These are phyloP conservation scores for Erinaceus europaeus DNA, from an alignment of 2,113 vertebrate species.

Conservation along the genomic window DNA sequence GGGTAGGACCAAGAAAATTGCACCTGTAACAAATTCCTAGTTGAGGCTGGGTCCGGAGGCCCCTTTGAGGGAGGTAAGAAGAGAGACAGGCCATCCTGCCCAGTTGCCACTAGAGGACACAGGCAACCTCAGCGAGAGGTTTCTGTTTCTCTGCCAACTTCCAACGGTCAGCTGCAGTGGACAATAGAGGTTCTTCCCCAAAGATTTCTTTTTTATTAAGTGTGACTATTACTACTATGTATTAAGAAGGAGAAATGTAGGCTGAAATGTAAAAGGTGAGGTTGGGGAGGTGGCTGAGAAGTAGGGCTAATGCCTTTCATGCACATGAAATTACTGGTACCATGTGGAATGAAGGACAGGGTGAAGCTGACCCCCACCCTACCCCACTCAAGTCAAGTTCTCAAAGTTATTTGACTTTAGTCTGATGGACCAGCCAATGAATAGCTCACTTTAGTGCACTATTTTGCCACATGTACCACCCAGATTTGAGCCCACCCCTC, in stretches of 20 bases:
- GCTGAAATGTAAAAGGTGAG: not conserved
- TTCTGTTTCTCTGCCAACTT: not conserved
- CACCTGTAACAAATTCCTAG: not conserved
- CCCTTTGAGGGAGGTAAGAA: not conserved
- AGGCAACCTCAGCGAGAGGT: not conserved
- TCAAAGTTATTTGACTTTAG: too few species aligned
- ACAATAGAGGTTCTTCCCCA: not conserved
- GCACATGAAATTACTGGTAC: too few species aligned
- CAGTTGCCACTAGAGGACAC: conserved; percentile 63
- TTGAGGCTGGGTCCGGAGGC: not conserved
- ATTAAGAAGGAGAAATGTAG: not conserved
- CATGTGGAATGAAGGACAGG: too few species aligned
- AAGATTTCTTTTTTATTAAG: not conserved
- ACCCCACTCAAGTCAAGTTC: too few species aligned
- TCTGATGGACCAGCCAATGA: too few species aligned
- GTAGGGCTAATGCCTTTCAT: not conserved
- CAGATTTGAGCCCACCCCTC: too few species aligned
- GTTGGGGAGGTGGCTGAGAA: not conserved
- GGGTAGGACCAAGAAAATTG: not conserved
- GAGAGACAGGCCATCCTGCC: not conserved
- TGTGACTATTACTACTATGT: not conserved
- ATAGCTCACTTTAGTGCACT: too few species aligned
- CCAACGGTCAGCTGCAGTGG: not conserved
- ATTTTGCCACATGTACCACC: too few species aligned
- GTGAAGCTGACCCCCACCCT: too few species aligned